Evolutionary conservation across 2,113 vertebrate genomes (phyloP).

Genomic region (Saguinus imperator): DNA sequence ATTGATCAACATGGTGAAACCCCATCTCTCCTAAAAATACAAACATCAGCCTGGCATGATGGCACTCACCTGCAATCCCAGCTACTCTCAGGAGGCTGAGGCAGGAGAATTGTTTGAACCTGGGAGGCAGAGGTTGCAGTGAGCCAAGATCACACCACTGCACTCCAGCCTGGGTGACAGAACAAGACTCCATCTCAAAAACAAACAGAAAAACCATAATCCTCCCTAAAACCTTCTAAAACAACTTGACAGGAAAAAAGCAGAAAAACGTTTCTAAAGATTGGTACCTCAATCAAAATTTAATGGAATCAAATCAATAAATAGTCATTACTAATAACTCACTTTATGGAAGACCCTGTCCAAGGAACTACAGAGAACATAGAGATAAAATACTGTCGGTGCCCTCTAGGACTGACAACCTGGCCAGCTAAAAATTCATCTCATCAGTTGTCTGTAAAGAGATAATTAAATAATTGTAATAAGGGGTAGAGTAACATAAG

Average conservation of each 20-base stretch:
- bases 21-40: too few relatives aligned
- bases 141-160: too few relatives aligned
- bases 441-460: not conserved
- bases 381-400: not conserved
- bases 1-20: too few relatives aligned
- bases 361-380: not conserved
- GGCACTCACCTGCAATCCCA: too few relatives aligned
- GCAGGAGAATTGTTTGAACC: too few relatives aligned
- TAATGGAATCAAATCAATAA: slow-evolving; percentile 14
- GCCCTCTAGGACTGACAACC: not conserved
- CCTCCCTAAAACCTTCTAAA: not conserved
- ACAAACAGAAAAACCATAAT: not conserved
- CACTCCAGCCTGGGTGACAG: too few relatives aligned
- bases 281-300: not conserved
- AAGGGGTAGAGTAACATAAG: not conserved
- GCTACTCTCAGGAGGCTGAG: too few relatives aligned
- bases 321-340: slow-evolving; percentile 34
- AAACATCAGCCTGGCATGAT: too few relatives aligned
- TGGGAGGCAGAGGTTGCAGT: too few relatives aligned
- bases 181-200: too few relatives aligned
- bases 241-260: slow-evolving; percentile 40
- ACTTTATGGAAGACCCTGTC: not conserved
- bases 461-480: not conserved
- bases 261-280: slow-evolving; percentile 29
- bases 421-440: not conserved